Conservation (phyloP, 2,113 vertebrate species). For the Parus major region DNA sequence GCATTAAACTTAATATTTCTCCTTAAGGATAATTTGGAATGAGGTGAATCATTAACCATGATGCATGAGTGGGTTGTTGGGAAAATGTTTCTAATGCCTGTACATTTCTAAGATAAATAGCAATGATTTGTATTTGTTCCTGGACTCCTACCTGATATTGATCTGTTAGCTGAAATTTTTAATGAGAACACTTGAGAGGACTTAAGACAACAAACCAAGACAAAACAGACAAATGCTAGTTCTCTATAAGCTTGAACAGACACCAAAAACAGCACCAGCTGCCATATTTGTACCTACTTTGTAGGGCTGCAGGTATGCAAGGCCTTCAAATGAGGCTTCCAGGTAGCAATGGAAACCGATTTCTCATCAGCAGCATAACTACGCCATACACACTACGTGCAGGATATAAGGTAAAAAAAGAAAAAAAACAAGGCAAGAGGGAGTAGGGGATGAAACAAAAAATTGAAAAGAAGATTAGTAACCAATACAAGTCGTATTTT, state of each 20-base stretch:
- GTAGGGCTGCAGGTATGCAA: conserved; percentile 99
- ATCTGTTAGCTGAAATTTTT: conserved; percentile 49
- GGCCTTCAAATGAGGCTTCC: conserved; percentile 99
- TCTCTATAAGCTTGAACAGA: conserved; percentile 71
- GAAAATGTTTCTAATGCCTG: neutral
- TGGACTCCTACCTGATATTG: conserved; percentile 40
- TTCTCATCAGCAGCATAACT: conserved; percentile 99
- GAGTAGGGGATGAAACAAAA: conserved; percentile 76
- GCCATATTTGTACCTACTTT: conserved; percentile 95
- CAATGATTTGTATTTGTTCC: neutral
- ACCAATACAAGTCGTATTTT: conserved; percentile 73
- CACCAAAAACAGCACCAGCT: conserved; percentile 76
- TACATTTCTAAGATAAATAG: neutral
- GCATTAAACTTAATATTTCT: neutral
- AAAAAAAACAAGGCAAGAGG: conserved; percentile 71
- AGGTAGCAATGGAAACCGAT: conserved; percentile 99
- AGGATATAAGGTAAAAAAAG: conserved; percentile 75
- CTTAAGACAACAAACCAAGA: conserved; percentile 51
- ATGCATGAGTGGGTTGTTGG: neutral
- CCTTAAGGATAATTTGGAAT: neutral
- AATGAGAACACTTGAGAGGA: conserved; percentile 2
- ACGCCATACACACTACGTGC: conserved; percentile 97
- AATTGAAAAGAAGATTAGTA: conserved; percentile 82
- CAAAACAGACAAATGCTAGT: conserved; percentile 44
- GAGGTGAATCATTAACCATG: neutral